These are phyloP conservation scores for Malurus alboscapulatus DNA, from an alignment of 2,113 vertebrate species.

Conservation along the genomic window DNA sequence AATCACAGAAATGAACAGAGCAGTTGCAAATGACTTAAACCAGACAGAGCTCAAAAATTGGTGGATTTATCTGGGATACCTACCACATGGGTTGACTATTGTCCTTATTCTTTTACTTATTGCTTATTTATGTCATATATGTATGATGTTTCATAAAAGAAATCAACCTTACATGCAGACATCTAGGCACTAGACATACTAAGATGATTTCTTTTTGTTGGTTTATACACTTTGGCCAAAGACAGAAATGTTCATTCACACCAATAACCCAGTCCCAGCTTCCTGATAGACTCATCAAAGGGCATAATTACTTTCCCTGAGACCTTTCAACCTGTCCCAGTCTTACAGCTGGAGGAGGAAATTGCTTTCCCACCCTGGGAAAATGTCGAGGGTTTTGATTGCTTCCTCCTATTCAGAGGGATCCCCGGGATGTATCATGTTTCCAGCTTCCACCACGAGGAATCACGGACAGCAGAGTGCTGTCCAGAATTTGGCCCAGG, in stretches of 20 bases:
- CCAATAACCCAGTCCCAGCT: neutral
- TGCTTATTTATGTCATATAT: neutral
- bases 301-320: constrained; percentile 58
- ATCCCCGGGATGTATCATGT: neutral
- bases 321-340: constrained; percentile 16
- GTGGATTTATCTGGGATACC: neutral
- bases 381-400: constrained; percentile 50
- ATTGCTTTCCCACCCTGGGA: constrained; percentile 61
- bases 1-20: neutral
- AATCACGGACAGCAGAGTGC: neutral
- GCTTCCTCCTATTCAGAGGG: constrained; percentile 33
- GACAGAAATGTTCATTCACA: constrained; percentile 33
- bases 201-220: neutral
- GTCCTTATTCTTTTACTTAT: neutral
- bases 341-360: constrained; percentile 58
- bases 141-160: neutral
- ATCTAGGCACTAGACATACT: neutral
- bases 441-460: neutral
- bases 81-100: neutral
- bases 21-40: neutral
- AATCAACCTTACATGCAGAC: neutral
- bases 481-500: neutral
- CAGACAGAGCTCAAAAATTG: neutral
- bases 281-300: constrained; percentile 59
- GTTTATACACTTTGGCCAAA: constrained; percentile 1